These are phyloP conservation scores for Orchesella flavescens DNA, from an alignment of 2,888 invertebrate species.

Conservation along the genomic window DNA sequence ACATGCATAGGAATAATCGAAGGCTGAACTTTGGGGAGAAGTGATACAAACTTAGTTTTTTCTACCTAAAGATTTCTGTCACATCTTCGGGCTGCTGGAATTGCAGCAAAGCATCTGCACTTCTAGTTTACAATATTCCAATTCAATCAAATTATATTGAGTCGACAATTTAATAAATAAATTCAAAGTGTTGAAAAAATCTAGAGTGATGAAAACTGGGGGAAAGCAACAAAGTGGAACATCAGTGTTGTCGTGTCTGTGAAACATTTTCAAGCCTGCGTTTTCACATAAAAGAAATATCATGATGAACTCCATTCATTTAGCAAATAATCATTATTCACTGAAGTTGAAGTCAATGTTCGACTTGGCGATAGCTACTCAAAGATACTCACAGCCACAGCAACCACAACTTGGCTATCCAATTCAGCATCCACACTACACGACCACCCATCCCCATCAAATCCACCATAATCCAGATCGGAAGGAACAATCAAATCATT, in stretches of 20 bases:
- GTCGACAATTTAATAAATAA: too few relatives aligned
- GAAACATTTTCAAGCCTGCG: too few relatives aligned
- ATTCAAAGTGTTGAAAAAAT: too few relatives aligned
- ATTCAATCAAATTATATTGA: too few relatives aligned
- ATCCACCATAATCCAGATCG: constrained; percentile 1
- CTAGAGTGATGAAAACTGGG: too few relatives aligned
- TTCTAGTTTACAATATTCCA: too few relatives aligned
- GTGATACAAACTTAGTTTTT: background rate
- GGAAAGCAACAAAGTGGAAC: background rate
- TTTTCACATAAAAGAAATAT: background rate
- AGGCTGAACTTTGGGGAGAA: background rate
- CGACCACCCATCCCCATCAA: background rate
- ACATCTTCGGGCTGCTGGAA: too few relatives aligned
- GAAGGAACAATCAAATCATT: background rate
- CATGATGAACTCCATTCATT: constrained; percentile 32
- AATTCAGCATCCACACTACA: background rate
- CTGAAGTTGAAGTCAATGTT: constrained; percentile 52
- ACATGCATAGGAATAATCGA: too few relatives aligned
- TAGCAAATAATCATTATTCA: constrained; percentile 37
- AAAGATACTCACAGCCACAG: constrained; percentile 18
- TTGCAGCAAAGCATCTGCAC: background rate
- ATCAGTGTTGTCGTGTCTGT: background rate
- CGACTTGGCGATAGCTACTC: constrained; percentile 35
- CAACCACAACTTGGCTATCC: background rate
- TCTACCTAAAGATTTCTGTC: background rate